Evolutionary conservation across 2,797 vertebrate species (phyloP), one percentile per base, ranked within the genome.

Genomic region (Tamandua tetradactyla): DNA sequence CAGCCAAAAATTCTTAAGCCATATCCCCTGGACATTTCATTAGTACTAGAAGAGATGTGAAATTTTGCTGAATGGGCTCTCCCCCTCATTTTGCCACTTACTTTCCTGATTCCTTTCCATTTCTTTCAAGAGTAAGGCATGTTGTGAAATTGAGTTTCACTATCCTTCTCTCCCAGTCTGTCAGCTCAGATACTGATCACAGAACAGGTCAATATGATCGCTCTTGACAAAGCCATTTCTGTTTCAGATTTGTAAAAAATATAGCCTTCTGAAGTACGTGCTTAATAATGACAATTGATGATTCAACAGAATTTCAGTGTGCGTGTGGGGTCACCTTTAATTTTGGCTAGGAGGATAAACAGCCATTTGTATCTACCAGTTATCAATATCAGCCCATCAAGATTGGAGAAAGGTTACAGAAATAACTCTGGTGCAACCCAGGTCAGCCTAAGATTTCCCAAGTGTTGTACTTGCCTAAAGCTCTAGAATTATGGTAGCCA

Each of bases 81-180:
- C 35, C 44, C 49, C 55, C 49, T 71, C 76, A 55, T 85, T 44
- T 75, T 83, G 59, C 64, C 83, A 44, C 40, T 91, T 85, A 75
- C 8, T 37, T 87, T 78, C 78, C 49, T 47, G 32, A 79, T 78
- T 75, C 71, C 59, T 92, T 83, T 88, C 93, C 82, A 66, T 89
- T 89, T 82, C 64, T 94, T 89, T 87, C 47, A 69, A 62, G 59
- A 91, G 71, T 37, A 44, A 92, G 32, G 49, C 37, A 1, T 52
- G 42, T 52, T 89, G 86, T 80, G 83, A 94, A 95, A 93, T 47
- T 96, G 90, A 95, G 86, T 96, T 97, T 94, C 92, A 96, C 44
- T 93, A 95, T 81, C 93, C 90, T 94, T 89, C 81, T 93, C 79
- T 97, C 96, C 95, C 85, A 62, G 72, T 82, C 94, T 22, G 6